These are phyloP conservation scores for Cassiopea andromeda DNA, from an alignment of 30 jellyfish, hydroid and myxozoan species.

Conservation along the genomic window DNA sequence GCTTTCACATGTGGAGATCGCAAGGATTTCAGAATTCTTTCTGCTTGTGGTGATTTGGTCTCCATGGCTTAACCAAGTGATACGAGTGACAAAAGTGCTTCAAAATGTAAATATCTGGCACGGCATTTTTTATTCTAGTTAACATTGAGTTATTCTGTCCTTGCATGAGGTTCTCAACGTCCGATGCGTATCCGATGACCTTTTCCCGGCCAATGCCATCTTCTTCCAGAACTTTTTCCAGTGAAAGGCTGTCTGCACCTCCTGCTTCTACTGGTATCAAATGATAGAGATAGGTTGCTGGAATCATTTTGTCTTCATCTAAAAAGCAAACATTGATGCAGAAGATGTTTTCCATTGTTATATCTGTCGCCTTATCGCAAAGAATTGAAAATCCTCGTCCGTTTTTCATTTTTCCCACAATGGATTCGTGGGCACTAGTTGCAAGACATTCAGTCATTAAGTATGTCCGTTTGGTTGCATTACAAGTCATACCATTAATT, in stretches of 20 bases:
- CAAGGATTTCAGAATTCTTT: conserved; percentile 15
- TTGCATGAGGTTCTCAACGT: conserved; percentile 66
- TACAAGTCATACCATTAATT: conserved; percentile 17
- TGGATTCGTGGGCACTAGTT: conserved; percentile 26
- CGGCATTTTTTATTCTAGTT: conserved; percentile 27
- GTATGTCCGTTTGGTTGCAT: conserved; percentile 16
- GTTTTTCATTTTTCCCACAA: background rate
- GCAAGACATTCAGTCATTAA: conserved; percentile 52
- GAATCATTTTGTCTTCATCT: background rate
- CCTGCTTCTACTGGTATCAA: conserved; percentile 16
- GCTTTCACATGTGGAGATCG: conserved; percentile 21
- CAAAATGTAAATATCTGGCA: conserved; percentile 1
- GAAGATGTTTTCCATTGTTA: conserved; percentile 13
- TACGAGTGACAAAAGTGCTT: conserved; percentile 49
- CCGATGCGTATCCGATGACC: conserved; percentile 35
- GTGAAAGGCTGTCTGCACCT: conserved; percentile 24
- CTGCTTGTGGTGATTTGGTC: conserved; percentile 50
- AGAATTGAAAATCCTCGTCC: background rate
- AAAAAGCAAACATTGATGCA: conserved; percentile 28
- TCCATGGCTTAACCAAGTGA: conserved; percentile 45
- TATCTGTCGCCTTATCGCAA: conserved; percentile 4
- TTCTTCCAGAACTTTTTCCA: background rate
- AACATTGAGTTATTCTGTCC: conserved; percentile 30
- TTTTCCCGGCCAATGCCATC: conserved; percentile 42
- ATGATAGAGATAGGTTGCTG: background rate